Conservation (phyloP, 2,797 vertebrate species). For the Lithobates pipiens region DNA sequence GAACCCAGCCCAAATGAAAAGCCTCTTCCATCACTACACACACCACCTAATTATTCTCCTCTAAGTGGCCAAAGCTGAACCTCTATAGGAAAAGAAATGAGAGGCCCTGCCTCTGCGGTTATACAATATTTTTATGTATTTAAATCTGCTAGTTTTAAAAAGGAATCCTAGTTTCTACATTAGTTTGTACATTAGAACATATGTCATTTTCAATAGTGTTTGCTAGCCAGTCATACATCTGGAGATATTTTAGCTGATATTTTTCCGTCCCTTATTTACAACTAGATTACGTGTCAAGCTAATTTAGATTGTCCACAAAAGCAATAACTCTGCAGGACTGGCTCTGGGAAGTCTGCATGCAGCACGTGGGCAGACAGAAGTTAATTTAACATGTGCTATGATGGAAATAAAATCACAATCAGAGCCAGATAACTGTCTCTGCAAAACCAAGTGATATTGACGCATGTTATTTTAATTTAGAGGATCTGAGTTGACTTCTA, state of each 20-base stretch:
- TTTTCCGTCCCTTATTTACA: slow-evolving; percentile 18
- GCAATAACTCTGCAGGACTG: slow-evolving; percentile 1
- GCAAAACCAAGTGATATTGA: slow-evolving; percentile 37
- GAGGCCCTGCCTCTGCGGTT: no score
- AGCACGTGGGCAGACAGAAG: neutral
- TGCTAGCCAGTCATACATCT: neutral
- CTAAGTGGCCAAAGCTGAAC: no score
- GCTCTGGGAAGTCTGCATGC: neutral
- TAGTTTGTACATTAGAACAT: neutral
- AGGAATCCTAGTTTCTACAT: no score
- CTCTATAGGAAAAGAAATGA: no score
- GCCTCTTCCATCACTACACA: no score
- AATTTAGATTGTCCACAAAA: slow-evolving; percentile 5
- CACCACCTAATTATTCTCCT: no score
- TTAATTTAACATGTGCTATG: neutral
- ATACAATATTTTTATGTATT: no score
- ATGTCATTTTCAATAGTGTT: neutral
- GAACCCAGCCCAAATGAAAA: no score
- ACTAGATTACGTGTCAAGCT: slow-evolving; percentile 12
- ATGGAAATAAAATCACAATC: slow-evolving; percentile 28
- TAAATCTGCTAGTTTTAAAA: no score
- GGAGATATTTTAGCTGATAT: neutral
- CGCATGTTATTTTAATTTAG: slow-evolving; percentile 5
- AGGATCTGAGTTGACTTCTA: slow-evolving; percentile 13
- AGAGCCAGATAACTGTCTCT: slow-evolving; percentile 10